Evolutionary conservation across 2,888 invertebrate genomes (phyloP).

Genomic region (Calephelis perditalis): DNA sequence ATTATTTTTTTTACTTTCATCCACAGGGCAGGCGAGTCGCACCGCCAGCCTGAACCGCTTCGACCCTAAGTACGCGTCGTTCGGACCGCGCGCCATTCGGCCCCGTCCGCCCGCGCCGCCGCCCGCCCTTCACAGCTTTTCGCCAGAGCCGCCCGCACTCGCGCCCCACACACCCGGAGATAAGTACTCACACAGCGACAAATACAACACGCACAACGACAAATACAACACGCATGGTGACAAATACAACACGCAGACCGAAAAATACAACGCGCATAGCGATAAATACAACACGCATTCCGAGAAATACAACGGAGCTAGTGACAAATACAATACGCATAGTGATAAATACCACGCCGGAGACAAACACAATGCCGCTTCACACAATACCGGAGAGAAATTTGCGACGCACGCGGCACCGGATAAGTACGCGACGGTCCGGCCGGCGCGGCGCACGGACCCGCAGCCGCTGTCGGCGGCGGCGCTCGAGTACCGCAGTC

Average conservation of each 20-base stretch:
- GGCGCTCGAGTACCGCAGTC: conserved; percentile 78
- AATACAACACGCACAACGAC: conserved; percentile 5
- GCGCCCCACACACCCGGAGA: conserved; percentile 32
- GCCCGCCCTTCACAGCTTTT: conserved; percentile 53
- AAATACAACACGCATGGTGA: conserved; percentile 9
- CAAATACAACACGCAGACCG: background rate
- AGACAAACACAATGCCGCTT: background rate
- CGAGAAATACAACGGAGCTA: background rate
- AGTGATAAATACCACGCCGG: background rate
- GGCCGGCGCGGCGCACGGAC: conserved; percentile 52
- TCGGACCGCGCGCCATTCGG: conserved; percentile 70
- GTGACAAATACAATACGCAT: background rate
- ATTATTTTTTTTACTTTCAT: background rate
- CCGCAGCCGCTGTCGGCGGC: conserved; percentile 76
- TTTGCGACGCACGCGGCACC: conserved; percentile 18
- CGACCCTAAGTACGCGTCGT: conserved; percentile 79
- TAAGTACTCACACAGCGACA: conserved; percentile 17
- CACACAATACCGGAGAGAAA: background rate
- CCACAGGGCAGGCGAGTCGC: conserved; percentile 55
- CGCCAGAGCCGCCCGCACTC: conserved; percentile 45
- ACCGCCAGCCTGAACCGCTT: conserved; percentile 75
- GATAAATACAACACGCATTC: conserved; percentile 25
- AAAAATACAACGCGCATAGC: conserved; percentile 36
- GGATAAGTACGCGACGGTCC: conserved; percentile 59
- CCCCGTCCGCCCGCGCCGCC: conserved; percentile 63